Base-by-base conservation (phyloP, 2,797 vertebrate species). In the Arremon brunneinucha region DNA sequence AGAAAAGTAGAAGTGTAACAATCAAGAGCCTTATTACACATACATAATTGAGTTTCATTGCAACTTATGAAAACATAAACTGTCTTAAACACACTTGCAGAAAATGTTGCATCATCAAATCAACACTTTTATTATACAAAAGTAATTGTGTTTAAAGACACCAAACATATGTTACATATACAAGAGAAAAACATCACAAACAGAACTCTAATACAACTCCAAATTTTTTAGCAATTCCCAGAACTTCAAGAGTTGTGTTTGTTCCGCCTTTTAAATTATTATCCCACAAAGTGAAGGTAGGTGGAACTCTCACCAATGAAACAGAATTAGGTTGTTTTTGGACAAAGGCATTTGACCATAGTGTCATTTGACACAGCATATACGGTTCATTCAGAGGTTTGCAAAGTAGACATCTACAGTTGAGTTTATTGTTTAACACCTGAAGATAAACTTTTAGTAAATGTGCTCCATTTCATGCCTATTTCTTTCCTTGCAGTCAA, bases 21-120 rank as follows among this genome's bases (percentile, higher is more conserved):
- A 98, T 98, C 97, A 98, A 97, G 97, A 97, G 97, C 96, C 97
- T 98, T 98, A 98, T 98, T 98, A 98, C 97, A 98, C 97, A 98
- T 97, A 98, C 97, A 98, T 98, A 98, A 98, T 97, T 98, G 98
- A 97, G 97, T 98, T 98, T 98, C 97, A 97, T 97, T 98, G 97
- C 96, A 97, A 97, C 97, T 98, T 98, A 98, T 98, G 97, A 98
- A 98, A 98, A 98, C 97, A 98, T 98, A 98, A 98, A 97, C 96
- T 97, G 96, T 96, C 96, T 98, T 98, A 98, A 98, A 98, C 97
- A 98, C 97, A 98, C 97, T 98, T 98, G 94, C 96, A 97, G 97
- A 98, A 98, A 97, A 97, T 96, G 98, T 98, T 91, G 69, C 96
- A 98, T 98, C 97, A 98, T 98, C 97, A 98, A 97, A 98, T 97